Base-by-base conservation (phyloP, 1,140 invertebrate genomes). In the Trichonephila clavata region DNA sequence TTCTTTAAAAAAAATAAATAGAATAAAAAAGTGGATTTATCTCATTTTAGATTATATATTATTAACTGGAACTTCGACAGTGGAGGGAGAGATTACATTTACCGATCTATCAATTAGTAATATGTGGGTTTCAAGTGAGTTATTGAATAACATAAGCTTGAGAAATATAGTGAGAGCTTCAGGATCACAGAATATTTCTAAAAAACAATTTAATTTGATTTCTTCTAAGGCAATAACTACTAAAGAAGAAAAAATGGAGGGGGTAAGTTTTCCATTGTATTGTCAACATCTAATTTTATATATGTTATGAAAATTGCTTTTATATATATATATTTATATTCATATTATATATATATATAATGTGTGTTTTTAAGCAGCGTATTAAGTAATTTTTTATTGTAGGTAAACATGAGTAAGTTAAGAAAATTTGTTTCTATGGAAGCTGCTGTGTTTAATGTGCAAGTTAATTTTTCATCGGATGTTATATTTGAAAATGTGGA, bases 31-130 rank as follows among this genome's bases (percentile, higher is more conserved):
- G 10, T 50, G 50, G 0, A 10, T 50, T 13, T 50, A 50, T 43
- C 6, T 32, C 27, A 24, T 84, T 60, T 24, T 60, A 84, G 83
- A 84, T 60, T 84, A 84, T 84, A n/a, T 84, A 32, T 60, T 84
- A 27, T 59, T 84, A n/a, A n/a, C 24, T 4, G 60, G 24, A 13
- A 57, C 27, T 16, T 59, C 14, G 21, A 7, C 24, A 14, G 50
- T 84, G 83, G 57, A 59, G 24, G 83, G 83, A 13, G 21, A 59
- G 16, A 20, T 84, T 6, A n/a, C 18, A 20, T 84, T 84, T 27
- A 18, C 59, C 18, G n/a, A n/a, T 27, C 1, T 57, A 8, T 59
- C 24, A 10, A 18, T 18, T 14, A 84, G 16, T 84, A 59, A 59
- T 10, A 16, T 59, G n/a, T 27, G 13, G 18, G 24, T 59, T 59